Base-by-base conservation (phyloP, 1,140 invertebrate genomes). In the Eufriesea mexicana region DNA sequence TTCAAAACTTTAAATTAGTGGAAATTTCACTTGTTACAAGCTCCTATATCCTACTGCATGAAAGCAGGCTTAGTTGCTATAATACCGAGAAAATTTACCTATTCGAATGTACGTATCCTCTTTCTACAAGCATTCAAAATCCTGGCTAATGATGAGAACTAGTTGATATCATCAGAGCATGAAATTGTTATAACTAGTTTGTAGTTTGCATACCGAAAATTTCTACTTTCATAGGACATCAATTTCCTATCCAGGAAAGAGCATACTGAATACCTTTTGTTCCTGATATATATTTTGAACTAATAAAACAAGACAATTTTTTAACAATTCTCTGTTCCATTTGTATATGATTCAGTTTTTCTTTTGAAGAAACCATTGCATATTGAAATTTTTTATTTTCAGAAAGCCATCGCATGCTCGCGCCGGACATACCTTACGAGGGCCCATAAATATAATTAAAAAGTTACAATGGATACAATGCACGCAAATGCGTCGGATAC, bases 391-490 rank as follows among this genome's bases (percentile, higher is more conserved):
- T 35, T 2, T 1, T 35, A 35, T 35, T 35, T 35, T n/a, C n/a
- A 55, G 7, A 66, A 47, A 79, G 14, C 67, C 71, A 51, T 45
- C 45, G 25, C 66, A 2, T 42, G 72, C 59, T n/a, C 51, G 66
- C 42, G 70, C 57, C 64, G 57, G 62, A 57, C 51, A 28, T 20
- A 59, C 42, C 51, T 59, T 25, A 54, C 25, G 66, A 71, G 54
- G 28, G 55, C 14, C 64, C 72, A 47, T 51, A 76, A 57, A 68
- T 62, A 54, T 82, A 66, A 82, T 76, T 35, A 4, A 1, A 35
- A 35, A 35, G 1, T 35, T 35, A 4, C 35, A 35, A 35, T 35
- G 35, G 35, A 35, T 35, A n/a, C 35, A 2, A 35, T 4, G 49
- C 55, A 49, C 42, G 18, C 20, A 54, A 25, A 51, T 28, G 54